These are phyloP conservation scores for Hippocampus zosterae DNA, from an alignment of 2,113 vertebrate genomes.

Conservation along the genomic window DNA sequence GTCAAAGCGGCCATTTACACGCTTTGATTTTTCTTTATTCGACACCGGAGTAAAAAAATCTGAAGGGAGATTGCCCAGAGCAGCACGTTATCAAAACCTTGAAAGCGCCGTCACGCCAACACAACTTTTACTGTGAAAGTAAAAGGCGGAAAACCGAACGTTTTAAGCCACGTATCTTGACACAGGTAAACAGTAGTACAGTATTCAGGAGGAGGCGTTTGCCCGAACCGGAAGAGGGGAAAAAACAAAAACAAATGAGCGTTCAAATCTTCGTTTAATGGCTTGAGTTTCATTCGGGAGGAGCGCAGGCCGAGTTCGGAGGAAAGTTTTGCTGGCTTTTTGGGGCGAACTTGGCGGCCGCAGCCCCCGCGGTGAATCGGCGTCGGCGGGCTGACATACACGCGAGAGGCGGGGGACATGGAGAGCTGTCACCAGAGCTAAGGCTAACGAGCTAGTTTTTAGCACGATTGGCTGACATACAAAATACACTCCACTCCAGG, in stretches of 20 bases:
- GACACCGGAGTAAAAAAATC: neutral
- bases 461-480: slow-evolving; percentile 20
- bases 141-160: neutral
- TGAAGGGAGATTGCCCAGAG: neutral
- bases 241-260: slow-evolving; percentile 11
- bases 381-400: slow-evolving; percentile 24
- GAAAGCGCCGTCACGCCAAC: neutral
- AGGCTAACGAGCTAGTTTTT: slow-evolving; percentile 23
- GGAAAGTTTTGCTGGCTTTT: neutral
- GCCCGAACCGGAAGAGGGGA: slow-evolving; percentile 63
- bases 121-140: neutral
- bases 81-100: too few relatives aligned
- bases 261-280: neutral
- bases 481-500: slow-evolving; percentile 5
- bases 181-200: slow-evolving; percentile 4
- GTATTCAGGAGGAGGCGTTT: slow-evolving; percentile 48
- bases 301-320: neutral
- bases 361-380: slow-evolving; percentile 11
- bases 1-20: neutral
- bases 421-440: slow-evolving; percentile 18
- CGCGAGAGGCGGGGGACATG: slow-evolving; percentile 14
- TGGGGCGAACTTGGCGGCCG: slow-evolving; percentile 11
- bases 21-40: neutral
- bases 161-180: neutral
- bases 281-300: neutral